Conservation (phyloP, 2,797 vertebrate species). For the Epinephelus malabaricus region DNA sequence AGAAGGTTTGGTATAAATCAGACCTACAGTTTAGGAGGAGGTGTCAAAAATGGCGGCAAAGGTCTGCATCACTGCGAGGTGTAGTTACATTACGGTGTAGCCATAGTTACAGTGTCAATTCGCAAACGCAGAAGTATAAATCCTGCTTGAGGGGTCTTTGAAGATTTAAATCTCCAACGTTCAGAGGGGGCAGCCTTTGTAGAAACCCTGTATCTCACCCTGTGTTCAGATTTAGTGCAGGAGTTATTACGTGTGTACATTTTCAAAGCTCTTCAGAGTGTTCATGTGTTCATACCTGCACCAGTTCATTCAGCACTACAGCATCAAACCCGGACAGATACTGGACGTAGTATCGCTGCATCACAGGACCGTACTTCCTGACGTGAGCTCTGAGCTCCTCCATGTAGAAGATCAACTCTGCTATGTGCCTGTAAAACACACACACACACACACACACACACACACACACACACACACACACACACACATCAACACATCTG, state of each 20-base stretch:
- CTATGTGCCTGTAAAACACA: constrained; percentile 90
- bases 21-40: too few species aligned
- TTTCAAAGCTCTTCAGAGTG: background rate
- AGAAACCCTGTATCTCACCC: too few species aligned
- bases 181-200: too few species aligned
- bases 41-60: too few species aligned
- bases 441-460: constrained; percentile 15
- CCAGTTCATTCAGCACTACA: constrained; percentile 97
- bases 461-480: constrained; percentile 28
- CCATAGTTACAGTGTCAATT: too few species aligned
- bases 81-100: too few species aligned
- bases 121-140: too few species aligned
- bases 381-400: constrained; percentile 97
- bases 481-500: background rate
- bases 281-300: constrained; percentile 87
- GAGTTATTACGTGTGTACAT: background rate
- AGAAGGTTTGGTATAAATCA: too few species aligned
- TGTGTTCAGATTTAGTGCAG: too few species aligned
- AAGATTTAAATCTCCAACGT: too few species aligned
- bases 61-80: too few species aligned
- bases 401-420: constrained; percentile 99
- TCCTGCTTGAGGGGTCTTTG: too few species aligned
- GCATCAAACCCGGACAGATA: constrained; percentile 98
- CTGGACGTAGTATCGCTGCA: constrained; percentile 99
- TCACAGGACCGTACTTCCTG: constrained; percentile 96